Evolutionary conservation across 2,113 vertebrate species (phyloP).

Genomic region (Engraulis encrasicolus): DNA sequence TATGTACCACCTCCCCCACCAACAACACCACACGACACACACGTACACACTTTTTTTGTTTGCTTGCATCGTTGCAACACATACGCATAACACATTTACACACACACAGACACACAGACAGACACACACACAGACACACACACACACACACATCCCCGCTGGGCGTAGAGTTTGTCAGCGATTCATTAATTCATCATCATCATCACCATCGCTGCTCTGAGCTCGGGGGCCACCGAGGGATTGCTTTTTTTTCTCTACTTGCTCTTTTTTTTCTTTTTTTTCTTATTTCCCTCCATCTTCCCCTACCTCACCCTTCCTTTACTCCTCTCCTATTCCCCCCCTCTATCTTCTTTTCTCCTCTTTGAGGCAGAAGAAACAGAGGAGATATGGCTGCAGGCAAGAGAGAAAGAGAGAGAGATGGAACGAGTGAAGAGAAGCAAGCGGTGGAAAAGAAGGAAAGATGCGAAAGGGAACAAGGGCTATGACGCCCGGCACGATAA

Average conservation of each 20-base stretch:
- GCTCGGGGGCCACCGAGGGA: slow-evolving; percentile 21
- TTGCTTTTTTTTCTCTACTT: not conserved
- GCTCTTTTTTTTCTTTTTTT: not conserved
- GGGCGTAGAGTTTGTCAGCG: slow-evolving; percentile 44
- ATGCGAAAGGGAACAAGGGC: not conserved
- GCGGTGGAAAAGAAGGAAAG: not conserved
- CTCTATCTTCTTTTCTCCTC: slow-evolving; percentile 44
- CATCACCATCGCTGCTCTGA: slow-evolving; percentile 23
- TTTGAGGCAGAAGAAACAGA: slow-evolving; percentile 12
- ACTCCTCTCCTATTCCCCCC: slow-evolving; percentile 34
- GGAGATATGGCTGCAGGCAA: slow-evolving; percentile 20
- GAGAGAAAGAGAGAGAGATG: not conserved
- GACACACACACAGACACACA: not conserved
- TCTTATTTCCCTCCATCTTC: slow-evolving; percentile 1
- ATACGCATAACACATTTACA: too few species aligned
- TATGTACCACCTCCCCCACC: too few species aligned
- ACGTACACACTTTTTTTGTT: too few species aligned
- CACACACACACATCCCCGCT: not conserved
- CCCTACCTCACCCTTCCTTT: not conserved
- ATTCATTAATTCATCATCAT: slow-evolving; percentile 51
- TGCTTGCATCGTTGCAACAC: too few species aligned
- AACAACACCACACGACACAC: too few species aligned
- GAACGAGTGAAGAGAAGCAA: not conserved
- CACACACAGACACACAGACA: too few species aligned
- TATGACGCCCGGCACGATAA: slow-evolving; percentile 41